phyloP scores from a whole-genome alignment of 2,797 vertebrate species.

The Enteromius radiatus region DNA sequence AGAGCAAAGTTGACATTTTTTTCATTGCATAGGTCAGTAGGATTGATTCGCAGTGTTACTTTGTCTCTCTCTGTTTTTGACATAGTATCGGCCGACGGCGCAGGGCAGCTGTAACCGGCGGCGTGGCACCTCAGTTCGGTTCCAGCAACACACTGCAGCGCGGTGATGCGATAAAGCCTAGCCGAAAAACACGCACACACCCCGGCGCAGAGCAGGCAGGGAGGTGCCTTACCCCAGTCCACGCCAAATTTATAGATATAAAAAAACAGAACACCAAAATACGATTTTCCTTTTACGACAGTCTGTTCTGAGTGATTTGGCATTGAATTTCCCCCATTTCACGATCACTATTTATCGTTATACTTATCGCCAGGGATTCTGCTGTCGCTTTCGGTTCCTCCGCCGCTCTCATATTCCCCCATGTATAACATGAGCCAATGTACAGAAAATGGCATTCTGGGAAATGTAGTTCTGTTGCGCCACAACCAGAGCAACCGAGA shows the following conservation, averaged over 20 bases:
- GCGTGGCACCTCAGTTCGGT: conserved; percentile 61
- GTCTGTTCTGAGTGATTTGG: conserved; percentile 32
- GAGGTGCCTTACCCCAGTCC: conserved; percentile 64
- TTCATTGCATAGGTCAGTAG: conserved; percentile 56
- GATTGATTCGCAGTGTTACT: conserved; percentile 28
- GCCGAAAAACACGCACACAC: conserved; percentile 61
- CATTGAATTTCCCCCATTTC: conserved; percentile 27
- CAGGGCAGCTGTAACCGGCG: conserved; percentile 65
- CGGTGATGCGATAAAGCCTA: conserved; percentile 65
- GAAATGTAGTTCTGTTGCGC: conserved; percentile 61
- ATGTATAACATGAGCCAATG: conserved; percentile 71
- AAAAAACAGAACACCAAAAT: conserved; percentile 54
- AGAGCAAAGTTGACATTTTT: conserved; percentile 48
- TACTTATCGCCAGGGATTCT: conserved; percentile 52
- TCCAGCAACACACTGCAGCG: conserved; percentile 60
- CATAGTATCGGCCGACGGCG: conserved; percentile 48
- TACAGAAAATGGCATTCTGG: conserved; percentile 69
- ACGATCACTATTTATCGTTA: conserved; percentile 13
- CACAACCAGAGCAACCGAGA: background rate
- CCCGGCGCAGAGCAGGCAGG: conserved; percentile 58
- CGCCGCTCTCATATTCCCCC: conserved; percentile 73
- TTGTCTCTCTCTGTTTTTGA: conserved; percentile 34
- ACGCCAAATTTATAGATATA: conserved; percentile 59
- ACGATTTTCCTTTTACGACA: conserved; percentile 45
- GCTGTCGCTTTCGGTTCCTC: conserved; percentile 62